phyloP scores from a whole-genome alignment of 2,888 invertebrate genomes.

The Branchellion lobata region DNA sequence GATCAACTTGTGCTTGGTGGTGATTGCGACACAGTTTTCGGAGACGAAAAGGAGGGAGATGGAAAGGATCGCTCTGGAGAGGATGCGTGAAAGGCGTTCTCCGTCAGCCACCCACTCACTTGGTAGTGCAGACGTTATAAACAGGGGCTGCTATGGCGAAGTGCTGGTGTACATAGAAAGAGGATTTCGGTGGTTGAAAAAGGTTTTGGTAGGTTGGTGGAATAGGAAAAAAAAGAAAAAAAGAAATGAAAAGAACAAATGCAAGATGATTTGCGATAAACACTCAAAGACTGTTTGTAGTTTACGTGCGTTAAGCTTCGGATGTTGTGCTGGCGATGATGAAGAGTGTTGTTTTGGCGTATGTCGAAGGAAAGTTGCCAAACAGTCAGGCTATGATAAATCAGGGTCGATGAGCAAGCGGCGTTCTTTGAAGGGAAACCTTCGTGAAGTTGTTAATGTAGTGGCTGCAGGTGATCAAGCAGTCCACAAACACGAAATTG shows the following conservation, averaged over 20 bases:
- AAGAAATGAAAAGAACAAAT: background rate
- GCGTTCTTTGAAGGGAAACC: background rate
- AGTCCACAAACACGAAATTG: background rate
- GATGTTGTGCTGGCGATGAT: background rate
- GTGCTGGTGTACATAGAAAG: background rate
- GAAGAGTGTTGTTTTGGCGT: conserved; percentile 5
- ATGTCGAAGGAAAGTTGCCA: background rate
- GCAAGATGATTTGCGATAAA: background rate
- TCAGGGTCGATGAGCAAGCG: background rate
- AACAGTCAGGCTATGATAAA: background rate
- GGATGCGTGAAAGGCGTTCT: conserved; percentile 61
- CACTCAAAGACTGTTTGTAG: background rate
- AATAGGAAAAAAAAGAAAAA: background rate
- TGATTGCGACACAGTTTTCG: conserved; percentile 98
- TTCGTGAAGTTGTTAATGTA: background rate
- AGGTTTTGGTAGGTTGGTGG: background rate
- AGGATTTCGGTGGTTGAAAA: background rate
- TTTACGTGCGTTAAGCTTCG: background rate
- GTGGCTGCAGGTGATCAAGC: background rate
- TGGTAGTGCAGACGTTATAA: background rate
- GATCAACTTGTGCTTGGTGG: conserved; percentile 99
- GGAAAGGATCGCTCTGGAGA: conserved; percentile 94
- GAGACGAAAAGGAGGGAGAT: conserved; percentile 99
- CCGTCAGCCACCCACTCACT: background rate
- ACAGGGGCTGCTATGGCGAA: conserved; percentile 95